These are phyloP conservation scores for Contarinia nasturtii DNA, from an alignment of 1,140 invertebrate genomes.

Conservation along the genomic window DNA sequence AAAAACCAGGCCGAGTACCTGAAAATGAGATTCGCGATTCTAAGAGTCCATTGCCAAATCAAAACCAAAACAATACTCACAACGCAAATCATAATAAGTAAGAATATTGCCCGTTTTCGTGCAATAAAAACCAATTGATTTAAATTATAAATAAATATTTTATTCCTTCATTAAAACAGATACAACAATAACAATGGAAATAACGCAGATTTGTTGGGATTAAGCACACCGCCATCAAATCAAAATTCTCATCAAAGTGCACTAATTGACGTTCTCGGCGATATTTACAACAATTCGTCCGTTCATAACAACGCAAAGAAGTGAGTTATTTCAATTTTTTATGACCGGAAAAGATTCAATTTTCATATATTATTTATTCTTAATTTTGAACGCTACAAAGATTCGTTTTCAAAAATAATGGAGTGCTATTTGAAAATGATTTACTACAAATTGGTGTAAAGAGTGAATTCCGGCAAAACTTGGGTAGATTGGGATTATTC, in stretches of 20 bases:
- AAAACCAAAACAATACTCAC: slow-evolving; percentile 21
- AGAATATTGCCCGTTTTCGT: slow-evolving; percentile 3
- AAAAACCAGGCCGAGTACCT: slow-evolving; percentile 80
- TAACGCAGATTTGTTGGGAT: slow-evolving; percentile 60
- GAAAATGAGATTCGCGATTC: slow-evolving; percentile 65
- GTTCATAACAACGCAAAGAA: slow-evolving; percentile 68
- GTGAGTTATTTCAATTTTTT: slow-evolving; percentile 20
- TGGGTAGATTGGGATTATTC: slow-evolving; percentile 86
- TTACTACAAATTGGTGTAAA: slow-evolving; percentile 97
- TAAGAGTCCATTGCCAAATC: slow-evolving; percentile 49
- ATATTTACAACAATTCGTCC: slow-evolving; percentile 54
- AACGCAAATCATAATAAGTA: slow-evolving; percentile 35
- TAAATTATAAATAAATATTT: no score
- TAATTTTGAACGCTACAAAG: slow-evolving; percentile 21
- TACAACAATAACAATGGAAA: slow-evolving; percentile 16
- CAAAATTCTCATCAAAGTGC: slow-evolving; percentile 34
- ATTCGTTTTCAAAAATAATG: slow-evolving; percentile 95
- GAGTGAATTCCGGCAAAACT: slow-evolving; percentile 87
- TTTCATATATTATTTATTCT: not conserved
- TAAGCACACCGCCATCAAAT: slow-evolving; percentile 59
- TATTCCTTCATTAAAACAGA: no score
- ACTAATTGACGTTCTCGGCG: slow-evolving; percentile 81
- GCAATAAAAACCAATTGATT: no score
- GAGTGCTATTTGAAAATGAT: slow-evolving; percentile 96
- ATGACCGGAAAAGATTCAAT: slow-evolving; percentile 1